Evolutionary conservation across 1,140 invertebrate genomes (phyloP).

Genomic region (Diprion similis): DNA sequence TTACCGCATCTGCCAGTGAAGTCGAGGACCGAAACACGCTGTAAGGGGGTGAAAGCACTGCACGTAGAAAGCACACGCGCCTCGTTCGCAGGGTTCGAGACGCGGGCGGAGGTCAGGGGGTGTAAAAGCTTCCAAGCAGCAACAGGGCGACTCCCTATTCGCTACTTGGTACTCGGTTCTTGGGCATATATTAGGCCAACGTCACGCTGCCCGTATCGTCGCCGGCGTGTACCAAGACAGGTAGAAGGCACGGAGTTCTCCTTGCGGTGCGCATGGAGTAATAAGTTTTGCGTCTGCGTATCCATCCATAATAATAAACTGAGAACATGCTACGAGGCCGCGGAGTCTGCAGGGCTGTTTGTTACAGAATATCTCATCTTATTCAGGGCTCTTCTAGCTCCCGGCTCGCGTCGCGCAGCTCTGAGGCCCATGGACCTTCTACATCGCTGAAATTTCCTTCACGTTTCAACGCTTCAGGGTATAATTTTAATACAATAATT

Average conservation of each 20-base stretch:
- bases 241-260: background rate
- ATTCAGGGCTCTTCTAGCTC: background rate
- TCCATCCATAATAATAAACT: constrained; percentile 2
- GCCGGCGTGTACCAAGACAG: background rate
- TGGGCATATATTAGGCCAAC: background rate
- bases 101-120: background rate
- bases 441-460: background rate
- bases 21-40: background rate
- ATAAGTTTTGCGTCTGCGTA: background rate
- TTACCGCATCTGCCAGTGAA: background rate
- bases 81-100: background rate
- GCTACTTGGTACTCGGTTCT: background rate
- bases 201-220: background rate
- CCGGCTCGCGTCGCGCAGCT: background rate
- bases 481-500: too few species aligned
- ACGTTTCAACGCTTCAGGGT: background rate
- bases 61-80: background rate
- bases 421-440: background rate
- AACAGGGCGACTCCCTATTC: background rate
- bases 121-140: background rate
- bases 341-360: background rate
- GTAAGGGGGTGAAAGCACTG: background rate
- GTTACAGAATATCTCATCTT: background rate
- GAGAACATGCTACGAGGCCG: background rate
- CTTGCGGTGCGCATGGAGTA: background rate